phyloP scores from a whole-genome alignment of 2,113 vertebrate genomes.

The Labrus mixtus region DNA sequence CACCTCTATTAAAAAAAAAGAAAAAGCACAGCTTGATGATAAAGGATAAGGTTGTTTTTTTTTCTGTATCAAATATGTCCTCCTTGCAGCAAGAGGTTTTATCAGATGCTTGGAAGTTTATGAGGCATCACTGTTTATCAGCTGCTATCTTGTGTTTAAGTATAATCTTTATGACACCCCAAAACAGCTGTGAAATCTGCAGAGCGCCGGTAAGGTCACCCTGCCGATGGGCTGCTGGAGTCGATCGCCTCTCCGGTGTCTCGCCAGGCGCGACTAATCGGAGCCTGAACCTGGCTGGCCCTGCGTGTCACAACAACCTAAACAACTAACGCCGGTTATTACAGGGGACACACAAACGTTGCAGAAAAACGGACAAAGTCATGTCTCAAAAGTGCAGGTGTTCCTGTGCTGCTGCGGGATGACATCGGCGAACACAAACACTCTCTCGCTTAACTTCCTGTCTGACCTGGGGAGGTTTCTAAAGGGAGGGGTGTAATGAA shows the following conservation, averaged over 20 bases:
- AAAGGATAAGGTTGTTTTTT: conserved; percentile 16
- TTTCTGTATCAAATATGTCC: conserved; percentile 36
- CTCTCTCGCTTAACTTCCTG: conserved; percentile 19
- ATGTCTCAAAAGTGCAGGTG: not conserved
- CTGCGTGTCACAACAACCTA: conserved; percentile 35
- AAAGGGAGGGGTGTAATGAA: conserved; percentile 63
- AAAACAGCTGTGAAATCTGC: conserved; percentile 68
- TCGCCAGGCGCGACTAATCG: conserved; percentile 27
- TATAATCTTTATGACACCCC: conserved; percentile 65
- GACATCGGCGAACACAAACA: not conserved
- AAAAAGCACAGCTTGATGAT: conserved; percentile 22
- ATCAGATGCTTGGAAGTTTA: conserved; percentile 65
- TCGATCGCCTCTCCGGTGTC: not conserved
- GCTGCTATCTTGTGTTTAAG: conserved; percentile 61
- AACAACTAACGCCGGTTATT: conserved; percentile 42
- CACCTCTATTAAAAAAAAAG: conserved; percentile 42
- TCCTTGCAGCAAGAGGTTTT: conserved; percentile 29
- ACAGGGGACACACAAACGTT: conserved; percentile 10
- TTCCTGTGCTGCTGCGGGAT: conserved; percentile 3
- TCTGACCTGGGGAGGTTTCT: conserved; percentile 33
- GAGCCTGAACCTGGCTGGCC: conserved; percentile 27
- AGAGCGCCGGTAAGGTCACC: conserved; percentile 64
- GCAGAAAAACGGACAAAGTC: conserved; percentile 11
- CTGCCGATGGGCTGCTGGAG: conserved; percentile 44
- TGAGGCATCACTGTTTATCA: conserved; percentile 68